Evolutionary conservation across 2,113 vertebrate genomes (phyloP).

Genomic region (Campylorhamphus procurvoides): DNA sequence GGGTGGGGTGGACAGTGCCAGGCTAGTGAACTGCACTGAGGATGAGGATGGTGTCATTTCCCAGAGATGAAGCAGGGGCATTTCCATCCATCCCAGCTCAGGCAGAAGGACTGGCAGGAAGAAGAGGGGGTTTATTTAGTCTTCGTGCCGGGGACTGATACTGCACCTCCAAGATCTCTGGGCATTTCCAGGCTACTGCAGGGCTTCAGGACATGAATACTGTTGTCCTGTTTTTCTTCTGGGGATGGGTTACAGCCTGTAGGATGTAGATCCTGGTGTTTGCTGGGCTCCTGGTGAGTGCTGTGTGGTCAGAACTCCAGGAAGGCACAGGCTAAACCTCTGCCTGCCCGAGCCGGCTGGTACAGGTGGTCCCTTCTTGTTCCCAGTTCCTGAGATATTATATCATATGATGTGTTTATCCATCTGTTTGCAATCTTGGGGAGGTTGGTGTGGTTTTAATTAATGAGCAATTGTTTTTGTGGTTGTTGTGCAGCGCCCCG

Average conservation of each 20-base stretch:
- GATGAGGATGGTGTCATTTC: neutral
- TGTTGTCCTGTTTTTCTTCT: neutral
- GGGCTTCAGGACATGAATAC: neutral
- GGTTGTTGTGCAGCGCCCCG: constrained; percentile 38
- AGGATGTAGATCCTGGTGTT: neutral
- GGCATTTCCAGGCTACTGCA: neutral
- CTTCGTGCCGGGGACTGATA: neutral
- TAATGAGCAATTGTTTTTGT: constrained; percentile 70
- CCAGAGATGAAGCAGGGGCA: neutral
- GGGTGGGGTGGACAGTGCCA: neutral
- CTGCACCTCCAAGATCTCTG: neutral
- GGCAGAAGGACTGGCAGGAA: neutral
- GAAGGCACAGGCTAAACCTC: neutral
- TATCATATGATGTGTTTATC: constrained; percentile 47
- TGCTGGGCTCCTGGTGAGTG: neutral
- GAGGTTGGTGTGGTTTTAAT: constrained; percentile 64
- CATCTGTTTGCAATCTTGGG: constrained; percentile 57
- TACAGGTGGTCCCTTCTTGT: constrained; percentile 57
- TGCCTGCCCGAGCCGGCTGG: neutral
- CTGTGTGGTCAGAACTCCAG: neutral
- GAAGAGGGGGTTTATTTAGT: neutral
- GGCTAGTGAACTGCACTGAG: neutral
- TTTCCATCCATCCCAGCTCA: neutral
- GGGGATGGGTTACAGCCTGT: neutral
- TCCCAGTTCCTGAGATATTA: constrained; percentile 26